Conservation (phyloP, 2,888 invertebrate genomes). For the Eristalis arbustorum region DNA sequence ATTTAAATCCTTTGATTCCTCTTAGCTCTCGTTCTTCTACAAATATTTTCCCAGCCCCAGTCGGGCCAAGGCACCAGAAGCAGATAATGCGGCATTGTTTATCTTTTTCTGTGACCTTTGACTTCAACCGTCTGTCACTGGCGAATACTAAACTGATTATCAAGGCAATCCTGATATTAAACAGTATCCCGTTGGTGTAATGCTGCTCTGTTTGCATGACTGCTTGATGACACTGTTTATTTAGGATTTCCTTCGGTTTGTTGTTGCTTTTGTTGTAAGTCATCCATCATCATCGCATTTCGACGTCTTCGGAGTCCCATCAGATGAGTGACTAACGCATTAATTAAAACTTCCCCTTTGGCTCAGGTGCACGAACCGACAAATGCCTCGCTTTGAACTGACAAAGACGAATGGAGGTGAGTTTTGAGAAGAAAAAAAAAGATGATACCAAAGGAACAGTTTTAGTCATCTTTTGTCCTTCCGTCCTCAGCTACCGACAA, state of each 20-base stretch:
- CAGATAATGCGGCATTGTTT: not conserved
- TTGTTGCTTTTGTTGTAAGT: constrained; percentile 27
- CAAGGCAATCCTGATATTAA: constrained; percentile 47
- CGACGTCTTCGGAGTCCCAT: constrained; percentile 47
- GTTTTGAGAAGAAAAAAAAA: not conserved
- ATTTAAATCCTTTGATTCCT: not conserved
- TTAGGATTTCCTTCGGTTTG: constrained; percentile 31
- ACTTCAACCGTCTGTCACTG: not conserved
- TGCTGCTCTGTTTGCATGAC: constrained; percentile 12
- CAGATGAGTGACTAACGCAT: constrained; percentile 36
- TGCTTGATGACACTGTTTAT: constrained; percentile 32
- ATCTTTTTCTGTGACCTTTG: not conserved
- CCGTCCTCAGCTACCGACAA: not conserved
- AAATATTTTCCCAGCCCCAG: not conserved
- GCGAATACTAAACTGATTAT: constrained; percentile 38
- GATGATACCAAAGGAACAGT: not conserved
- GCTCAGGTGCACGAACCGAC: constrained; percentile 38
- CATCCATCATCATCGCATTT: constrained; percentile 65
- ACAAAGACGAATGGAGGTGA: constrained; percentile 32
- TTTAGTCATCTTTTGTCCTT: not conserved
- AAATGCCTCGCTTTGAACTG: not conserved
- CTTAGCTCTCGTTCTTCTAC: not conserved
- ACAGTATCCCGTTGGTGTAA: constrained; percentile 29
- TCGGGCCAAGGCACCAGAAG: not conserved
- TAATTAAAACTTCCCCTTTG: constrained; percentile 45